Conservation (phyloP, 2,113 vertebrate species). For the Recurvirostra avosetta region DNA sequence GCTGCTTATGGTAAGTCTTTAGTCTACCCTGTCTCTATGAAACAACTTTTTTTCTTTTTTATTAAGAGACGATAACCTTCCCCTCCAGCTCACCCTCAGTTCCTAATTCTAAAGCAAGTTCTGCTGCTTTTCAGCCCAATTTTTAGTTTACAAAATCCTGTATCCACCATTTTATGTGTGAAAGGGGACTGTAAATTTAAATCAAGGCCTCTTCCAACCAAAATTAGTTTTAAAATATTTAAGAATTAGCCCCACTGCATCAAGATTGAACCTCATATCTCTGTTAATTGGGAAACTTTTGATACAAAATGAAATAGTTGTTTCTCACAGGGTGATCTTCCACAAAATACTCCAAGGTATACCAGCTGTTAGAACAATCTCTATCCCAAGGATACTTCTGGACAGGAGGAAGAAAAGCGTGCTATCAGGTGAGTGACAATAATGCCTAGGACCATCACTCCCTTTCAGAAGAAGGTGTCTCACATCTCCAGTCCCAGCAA, state of each 20-base stretch:
- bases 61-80: neutral
- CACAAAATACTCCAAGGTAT: neutral
- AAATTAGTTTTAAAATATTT: conserved; percentile 10
- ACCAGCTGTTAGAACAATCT: neutral
- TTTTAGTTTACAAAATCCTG: neutral
- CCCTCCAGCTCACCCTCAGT: neutral
- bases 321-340: neutral
- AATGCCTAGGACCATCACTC: neutral
- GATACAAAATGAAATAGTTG: neutral
- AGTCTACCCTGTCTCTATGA: neutral
- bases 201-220: neutral
- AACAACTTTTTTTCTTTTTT: neutral
- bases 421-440: neutral
- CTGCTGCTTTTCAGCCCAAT: neutral
- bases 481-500: neutral
- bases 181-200: neutral
- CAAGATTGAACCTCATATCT: neutral
- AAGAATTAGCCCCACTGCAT: neutral
- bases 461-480: neutral
- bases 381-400: neutral
- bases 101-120: neutral
- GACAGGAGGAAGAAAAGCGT: neutral
- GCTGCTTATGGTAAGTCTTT: neutral
- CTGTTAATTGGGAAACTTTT: neutral
- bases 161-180: neutral